phyloP scores from a whole-genome alignment of 2,888 invertebrate genomes.

The Tryphoninae sp. region DNA sequence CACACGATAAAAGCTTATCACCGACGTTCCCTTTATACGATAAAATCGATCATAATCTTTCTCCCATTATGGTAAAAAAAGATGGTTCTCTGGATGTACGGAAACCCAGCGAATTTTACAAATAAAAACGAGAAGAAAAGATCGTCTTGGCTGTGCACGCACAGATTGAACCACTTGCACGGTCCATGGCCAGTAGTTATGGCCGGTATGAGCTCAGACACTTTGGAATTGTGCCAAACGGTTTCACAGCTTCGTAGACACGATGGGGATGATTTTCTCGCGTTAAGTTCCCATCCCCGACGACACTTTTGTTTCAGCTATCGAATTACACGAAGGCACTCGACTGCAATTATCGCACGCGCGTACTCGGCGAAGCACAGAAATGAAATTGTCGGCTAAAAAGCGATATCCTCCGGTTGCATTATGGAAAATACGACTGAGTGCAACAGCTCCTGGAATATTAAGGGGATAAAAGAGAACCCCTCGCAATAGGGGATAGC shows the following conservation, averaged over 20 bases:
- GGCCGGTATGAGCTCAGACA: slow-evolving; percentile 35
- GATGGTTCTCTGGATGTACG: too few species aligned
- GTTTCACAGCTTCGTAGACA: slow-evolving; percentile 17
- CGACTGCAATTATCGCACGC: slow-evolving; percentile 53
- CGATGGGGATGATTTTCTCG: slow-evolving; percentile 26
- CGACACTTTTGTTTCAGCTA: slow-evolving; percentile 41
- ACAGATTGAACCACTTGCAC: slow-evolving; percentile 57
- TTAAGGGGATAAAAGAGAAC: neutral
- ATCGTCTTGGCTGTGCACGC: neutral
- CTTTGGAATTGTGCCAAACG: slow-evolving; percentile 58
- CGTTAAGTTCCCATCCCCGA: slow-evolving; percentile 19
- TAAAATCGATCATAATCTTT: too few species aligned
- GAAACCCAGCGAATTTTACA: too few species aligned
- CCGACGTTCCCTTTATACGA: too few species aligned
- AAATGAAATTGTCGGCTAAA: slow-evolving; percentile 28
- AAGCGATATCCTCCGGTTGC: slow-evolving; percentile 5
- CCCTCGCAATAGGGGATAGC: neutral
- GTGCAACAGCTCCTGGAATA: slow-evolving; percentile 31
- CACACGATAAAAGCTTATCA: too few species aligned
- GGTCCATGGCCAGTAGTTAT: slow-evolving; percentile 43
- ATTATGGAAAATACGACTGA: slow-evolving; percentile 1
- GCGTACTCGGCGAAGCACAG: slow-evolving; percentile 15
- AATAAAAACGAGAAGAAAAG: neutral
- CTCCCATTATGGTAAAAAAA: too few species aligned
- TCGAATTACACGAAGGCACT: slow-evolving; percentile 60